These are phyloP conservation scores for Smutsia gigantea DNA, from an alignment of 2,797 vertebrate genomes.

Conservation along the genomic window DNA sequence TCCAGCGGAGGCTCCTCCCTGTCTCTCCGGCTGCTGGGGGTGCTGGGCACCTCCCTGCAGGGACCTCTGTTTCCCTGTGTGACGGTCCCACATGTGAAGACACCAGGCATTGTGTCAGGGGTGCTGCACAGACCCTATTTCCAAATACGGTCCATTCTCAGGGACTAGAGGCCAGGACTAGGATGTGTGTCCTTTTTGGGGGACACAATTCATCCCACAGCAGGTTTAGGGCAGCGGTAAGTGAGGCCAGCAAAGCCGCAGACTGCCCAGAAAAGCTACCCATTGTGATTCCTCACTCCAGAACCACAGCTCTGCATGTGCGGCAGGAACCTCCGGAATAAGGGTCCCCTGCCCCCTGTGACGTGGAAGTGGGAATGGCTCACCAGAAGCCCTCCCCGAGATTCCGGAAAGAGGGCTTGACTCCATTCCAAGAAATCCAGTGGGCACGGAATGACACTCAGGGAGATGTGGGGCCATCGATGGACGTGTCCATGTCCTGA, in stretches of 20 bases:
- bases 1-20: not conserved
- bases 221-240: not conserved
- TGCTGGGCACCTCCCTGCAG: no score
- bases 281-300: fast-evolving
- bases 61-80: no score
- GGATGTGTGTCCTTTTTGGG: not conserved
- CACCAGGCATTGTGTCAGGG: not conserved
- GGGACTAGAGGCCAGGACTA: not conserved
- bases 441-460: not conserved
- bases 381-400: not conserved
- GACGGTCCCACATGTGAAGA: no score
- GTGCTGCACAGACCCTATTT: not conserved
- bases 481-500: not conserved
- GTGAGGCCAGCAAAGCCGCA: not conserved
- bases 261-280: not conserved
- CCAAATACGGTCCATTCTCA: not conserved
- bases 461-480: not conserved
- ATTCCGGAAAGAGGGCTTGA: not conserved
- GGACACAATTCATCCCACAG: not conserved
- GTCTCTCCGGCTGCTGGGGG: no score
- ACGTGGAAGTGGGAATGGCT: not conserved
- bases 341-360: slow-evolving; percentile 77
- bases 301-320: fast-evolving
- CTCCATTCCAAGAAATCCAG: not conserved
- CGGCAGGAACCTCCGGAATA: slow-evolving; percentile 60